Evolutionary conservation across 2,888 invertebrate species (phyloP), one percentile per base, ranked within the genome.

Genomic region (Cataglyphis albicans): DNA sequence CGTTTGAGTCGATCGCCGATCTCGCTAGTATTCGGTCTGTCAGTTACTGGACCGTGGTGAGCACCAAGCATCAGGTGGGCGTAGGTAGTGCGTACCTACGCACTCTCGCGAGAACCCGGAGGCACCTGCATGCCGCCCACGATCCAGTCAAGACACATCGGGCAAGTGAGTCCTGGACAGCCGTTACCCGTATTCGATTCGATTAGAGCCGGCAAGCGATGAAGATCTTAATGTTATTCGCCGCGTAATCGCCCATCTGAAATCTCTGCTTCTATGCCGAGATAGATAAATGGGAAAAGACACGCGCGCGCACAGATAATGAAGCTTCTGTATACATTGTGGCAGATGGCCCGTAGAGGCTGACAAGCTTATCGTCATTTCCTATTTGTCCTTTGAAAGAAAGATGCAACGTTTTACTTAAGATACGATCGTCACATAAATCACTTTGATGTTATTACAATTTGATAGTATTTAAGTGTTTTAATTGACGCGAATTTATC

Each of bases 101-200:
- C 84, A 80, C 70, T 76, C 81, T 63, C 75, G 81, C 70, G 73
- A 84, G 80, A 84, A 83, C 85, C 88, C 82, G 57, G 84, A 89
- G 89, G 87, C 90, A 90, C 90, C 90, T 90, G 89, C 80, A 55
- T 83, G 72, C 85, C 90, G 90, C 89, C 89, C 88, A 90, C 89
- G 83, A 85, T 81, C 48, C n/a, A 73, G 65, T 38, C 76, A 52
- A 76, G 78, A 52, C 63, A 80, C 84, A 78, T 55, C 29, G 72
- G 83, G 73, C 86, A 65, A 67, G 55, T 63, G 64, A 81, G 76
- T 76, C 76, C 59, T 81, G 78, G 78, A 80, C 76, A 68, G 61
- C 81, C 48, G 81, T 82, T 70, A 85, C 80, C 83, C 82, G 25
- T 25, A 82, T 74, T 25, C 76, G 57, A 76, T 76, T 76, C 82